Evolutionary conservation across 2,113 vertebrate species (phyloP), one percentile per base, ranked within the genome.

Genomic region (Archilochus colubris): DNA sequence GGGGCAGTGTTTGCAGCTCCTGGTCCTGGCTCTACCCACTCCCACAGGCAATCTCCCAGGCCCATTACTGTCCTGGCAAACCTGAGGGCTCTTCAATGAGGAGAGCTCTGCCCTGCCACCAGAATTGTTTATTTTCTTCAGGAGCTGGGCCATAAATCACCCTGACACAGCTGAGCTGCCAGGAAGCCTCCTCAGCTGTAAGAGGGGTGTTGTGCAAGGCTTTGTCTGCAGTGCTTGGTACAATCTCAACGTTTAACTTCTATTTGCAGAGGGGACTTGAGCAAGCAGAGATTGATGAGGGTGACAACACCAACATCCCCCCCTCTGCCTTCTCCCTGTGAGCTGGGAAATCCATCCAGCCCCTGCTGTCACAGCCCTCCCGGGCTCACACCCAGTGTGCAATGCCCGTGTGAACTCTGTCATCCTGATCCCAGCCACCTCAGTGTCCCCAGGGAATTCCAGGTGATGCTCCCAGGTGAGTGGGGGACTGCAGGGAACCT

Each of bases 101-200:
- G 40, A 85, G 57, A 68, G 86, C 92, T 93, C 78, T 46, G 40
- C 7, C 31, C 38, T 92, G 82, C 93, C 90, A 88, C 80, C 93
- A 59, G 80, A 69, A 63, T 0, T 73, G 93, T 92, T 93, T 70
- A 36, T 94, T 96, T 92, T 77, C 92, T 67, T 33, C 78, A 53
- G 74, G 2, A 80, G 81, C 83, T 12, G 46, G 33, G 78, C 66
- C 93, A 97, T 97, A 82, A 92, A 96, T 97, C 93, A 96, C 27
- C 44, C 92, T 96, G 96, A 93, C 96, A 92, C 66, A 12, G 50
- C 68, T 50, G 4, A 81, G 80, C 59, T 15, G 3, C 86, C 50
- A 55, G 8, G 24, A 46, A 88, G 73, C 73, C 69, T 78, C 73
- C 86, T 75, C 72, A 11, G 92, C 94, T 14, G 62, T 2, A 44